Evolutionary conservation across 2,797 vertebrate genomes (phyloP), one percentile per base, ranked within the genome.

Genomic region (Cheirogaleus major): DNA sequence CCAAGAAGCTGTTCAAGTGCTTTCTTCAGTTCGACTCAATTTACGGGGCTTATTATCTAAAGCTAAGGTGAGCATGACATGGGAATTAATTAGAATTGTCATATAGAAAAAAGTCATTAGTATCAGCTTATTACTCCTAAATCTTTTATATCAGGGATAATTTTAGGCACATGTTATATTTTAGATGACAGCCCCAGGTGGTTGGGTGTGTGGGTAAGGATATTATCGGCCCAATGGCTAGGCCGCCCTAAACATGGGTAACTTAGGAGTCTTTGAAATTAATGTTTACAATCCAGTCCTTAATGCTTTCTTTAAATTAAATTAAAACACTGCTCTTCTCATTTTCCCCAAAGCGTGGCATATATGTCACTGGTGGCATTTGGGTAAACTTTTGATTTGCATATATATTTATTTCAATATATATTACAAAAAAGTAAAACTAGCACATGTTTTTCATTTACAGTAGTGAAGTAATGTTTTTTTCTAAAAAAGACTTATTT

Each of bases 11-110:
- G 97, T 99, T 17, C 99, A 99, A 98, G 98, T 99, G 93, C 98
- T 99, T 87, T 99, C 99, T 83, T 99, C 99, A 48, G 98, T 99
- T 95, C 99, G 99, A 20, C 99, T 99, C 97, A 99, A 99, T 85
- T 98, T 99, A 93, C 99, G 98, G 91, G 99, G 99, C 88, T 98
- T 99, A 95, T 98, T 97, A 75, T 98, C 99, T 89, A 99, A 99
- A 99, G 99, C 99, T 70, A 99, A 99, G 99, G 99, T 99, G 97
- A 98, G 98, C 91, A 22, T 78, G 84, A 82, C 59, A 43, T 30
- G 45, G 72, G 45, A 63, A 65, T 78, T 94, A 25, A 18, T 69
- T 52, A 45, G 25, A 61, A 35, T 45, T 20, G 6, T 30, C 13
- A 8, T 18, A 5, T 30, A 15, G 32, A 11, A 10, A 35, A 69